Evolutionary conservation across 2,113 vertebrate species (phyloP), one percentile per base, ranked within the genome.

Genomic region (Myotis yumanensis): DNA sequence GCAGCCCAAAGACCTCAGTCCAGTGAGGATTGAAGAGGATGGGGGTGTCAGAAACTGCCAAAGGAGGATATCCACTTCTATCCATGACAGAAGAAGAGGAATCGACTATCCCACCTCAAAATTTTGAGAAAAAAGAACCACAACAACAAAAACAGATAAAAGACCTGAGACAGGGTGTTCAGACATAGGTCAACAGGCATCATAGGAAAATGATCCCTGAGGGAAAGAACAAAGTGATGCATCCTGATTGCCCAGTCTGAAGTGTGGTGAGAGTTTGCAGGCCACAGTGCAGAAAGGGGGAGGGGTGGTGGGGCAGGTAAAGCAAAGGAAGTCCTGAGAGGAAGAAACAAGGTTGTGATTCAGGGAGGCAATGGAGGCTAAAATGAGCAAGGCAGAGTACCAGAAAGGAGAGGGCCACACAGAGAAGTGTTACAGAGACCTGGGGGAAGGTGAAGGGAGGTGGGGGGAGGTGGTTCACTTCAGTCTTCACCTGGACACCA

Each of bases 381-480:
- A 54, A 76, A 89, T 40, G 46, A 66, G 52, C 40, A 89, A 22
- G 25, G 32, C 37, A 40, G 30, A 79, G 54, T 48, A 72, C 25
- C 48, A 66, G 69, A 84, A 43, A 91, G 64, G 48, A 91, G 52
- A 52, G 25, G 12, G 20, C 35, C 54, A 15, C 10, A 54, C 25
- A 81, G 52, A 72, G 62, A 82, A 40, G 22, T 5, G 23, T n/a
- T n/a, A 69, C 72, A 16, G 46, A 66, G 20, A 46, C 12, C 73
- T 20, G 46, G 3, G 7, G 66, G 66, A 11, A 35, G 11, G 69
- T 11, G 69, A 6, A 25, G 23, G 11, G 3, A 32, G 10, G 16
- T 0, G 10, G 4, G 40, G 23, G 11, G 3, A 32, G 10, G 16
- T 0, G 10, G 4, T 16, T 11, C 35, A 3, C 30, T 10, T 57